Evolutionary conservation across 2,888 invertebrate species (phyloP).

Genomic region (Athalia rosae): DNA sequence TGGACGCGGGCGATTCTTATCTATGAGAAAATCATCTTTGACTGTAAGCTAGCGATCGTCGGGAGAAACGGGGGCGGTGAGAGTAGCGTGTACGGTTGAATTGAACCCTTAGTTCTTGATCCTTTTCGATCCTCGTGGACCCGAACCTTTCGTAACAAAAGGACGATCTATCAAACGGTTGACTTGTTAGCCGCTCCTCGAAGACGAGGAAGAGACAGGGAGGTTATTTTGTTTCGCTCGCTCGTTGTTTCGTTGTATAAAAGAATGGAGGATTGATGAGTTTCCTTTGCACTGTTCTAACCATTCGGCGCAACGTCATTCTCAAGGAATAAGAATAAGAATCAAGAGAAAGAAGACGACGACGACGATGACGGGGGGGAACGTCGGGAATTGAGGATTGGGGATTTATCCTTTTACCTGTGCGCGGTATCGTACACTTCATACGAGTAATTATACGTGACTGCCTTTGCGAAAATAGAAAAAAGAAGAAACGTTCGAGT

Average conservation of each 20-base stretch:
- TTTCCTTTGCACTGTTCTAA: slow-evolving; percentile 48
- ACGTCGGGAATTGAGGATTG: too few relatives aligned
- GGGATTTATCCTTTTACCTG: too few relatives aligned
- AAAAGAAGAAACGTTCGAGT: too few relatives aligned
- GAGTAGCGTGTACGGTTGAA: neutral
- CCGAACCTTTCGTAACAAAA: slow-evolving; percentile 40
- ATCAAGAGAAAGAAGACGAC: neutral
- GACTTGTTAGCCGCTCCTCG: slow-evolving; percentile 26
- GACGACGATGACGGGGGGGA: too few relatives aligned
- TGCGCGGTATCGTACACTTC: too few relatives aligned
- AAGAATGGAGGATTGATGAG: slow-evolving; percentile 55
- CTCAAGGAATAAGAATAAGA: neutral
- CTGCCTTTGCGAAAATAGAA: too few relatives aligned
- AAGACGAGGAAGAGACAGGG: slow-evolving; percentile 8
- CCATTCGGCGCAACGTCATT: slow-evolving; percentile 42
- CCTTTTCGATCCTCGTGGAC: neutral
- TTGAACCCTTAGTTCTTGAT: slow-evolving; percentile 11
- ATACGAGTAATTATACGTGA: too few relatives aligned
- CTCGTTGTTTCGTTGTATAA: slow-evolving; percentile 44
- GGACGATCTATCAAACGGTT: slow-evolving; percentile 47
- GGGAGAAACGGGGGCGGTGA: neutral
- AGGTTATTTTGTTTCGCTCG: slow-evolving; percentile 38
- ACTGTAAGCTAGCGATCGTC: too few relatives aligned
- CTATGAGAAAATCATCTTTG: neutral
- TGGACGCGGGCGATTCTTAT: slow-evolving; percentile 12